Evolutionary conservation across 2,888 invertebrate species (phyloP), one percentile per base, ranked within the genome.

Genomic region (Acanthosepion esculentum): DNA sequence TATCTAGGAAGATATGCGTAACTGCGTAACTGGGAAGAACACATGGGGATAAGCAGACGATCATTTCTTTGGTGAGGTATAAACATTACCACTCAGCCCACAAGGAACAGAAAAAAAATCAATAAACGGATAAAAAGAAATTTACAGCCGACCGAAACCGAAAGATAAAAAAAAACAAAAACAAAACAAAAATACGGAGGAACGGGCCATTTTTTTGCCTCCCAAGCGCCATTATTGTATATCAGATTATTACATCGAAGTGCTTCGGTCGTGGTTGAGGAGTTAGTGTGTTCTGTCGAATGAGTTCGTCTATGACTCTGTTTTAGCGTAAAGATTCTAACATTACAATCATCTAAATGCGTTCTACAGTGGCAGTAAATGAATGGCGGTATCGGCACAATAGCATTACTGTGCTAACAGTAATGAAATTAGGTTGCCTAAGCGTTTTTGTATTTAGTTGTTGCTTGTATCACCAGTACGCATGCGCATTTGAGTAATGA

Each of bases 281-380:
- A 78, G 78, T 78, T 78, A 78, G 78, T 78, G n/a, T n/a, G n/a
- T 12, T 78, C 78, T 78, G 78, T 33, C n/a, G 78, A 78, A 78
- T 33, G 33, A 78, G 78, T 78, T 33, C n/a, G 15, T 78, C 78
- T 78, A n/a, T 78, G n/a, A 18, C 78, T 78, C 78, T 78, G 78
- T 78, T 78, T 78, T 78, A 78, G 78, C 78, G 78, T 78, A 15
- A 78, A 78, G n/a, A 78, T n/a, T n/a, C 78, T 18, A 78, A 33
- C 78, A 78, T 23, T 78, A 78, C 78, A 78, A 78, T 78, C n/a
- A 78, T n/a, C 78, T 78, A 78, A 78, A 78, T 78, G 78, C 78
- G 78, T 78, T 78, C 33, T 33, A n/a, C 33, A 78, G 78, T 33
- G 78, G 15, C 78, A 33, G n/a, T 78, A 78, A 78, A 78, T 59